phyloP scores from a whole-genome alignment of 2,797 vertebrate species.

The Paguma larvata region DNA sequence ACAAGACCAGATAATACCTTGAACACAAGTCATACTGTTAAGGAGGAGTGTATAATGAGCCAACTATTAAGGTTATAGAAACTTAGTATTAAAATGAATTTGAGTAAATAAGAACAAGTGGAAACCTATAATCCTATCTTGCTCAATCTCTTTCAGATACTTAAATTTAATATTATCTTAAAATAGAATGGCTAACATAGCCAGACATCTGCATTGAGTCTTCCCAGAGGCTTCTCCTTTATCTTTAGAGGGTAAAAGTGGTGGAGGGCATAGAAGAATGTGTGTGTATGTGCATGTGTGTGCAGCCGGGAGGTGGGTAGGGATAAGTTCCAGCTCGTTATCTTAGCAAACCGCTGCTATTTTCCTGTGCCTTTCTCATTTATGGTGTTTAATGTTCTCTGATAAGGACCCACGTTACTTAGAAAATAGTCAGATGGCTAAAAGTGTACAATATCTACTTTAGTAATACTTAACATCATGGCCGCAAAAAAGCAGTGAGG shows the following conservation, averaged over 20 bases:
- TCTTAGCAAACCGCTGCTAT: neutral
- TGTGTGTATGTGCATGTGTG: neutral
- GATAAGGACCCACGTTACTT: neutral
- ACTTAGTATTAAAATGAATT: neutral
- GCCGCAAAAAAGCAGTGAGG: neutral
- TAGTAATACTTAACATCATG: neutral
- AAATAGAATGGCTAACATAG: neutral
- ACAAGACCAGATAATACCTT: neutral
- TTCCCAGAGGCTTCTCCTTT: neutral
- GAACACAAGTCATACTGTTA: neutral
- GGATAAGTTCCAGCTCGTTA: neutral
- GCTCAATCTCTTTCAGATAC: neutral
- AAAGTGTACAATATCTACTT: neutral
- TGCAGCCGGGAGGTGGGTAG: no score
- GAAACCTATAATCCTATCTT: neutral
- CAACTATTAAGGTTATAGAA: neutral
- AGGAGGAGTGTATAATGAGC: neutral
- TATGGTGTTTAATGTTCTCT: neutral
- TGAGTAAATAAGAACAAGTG: neutral
- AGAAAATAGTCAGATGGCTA: neutral
- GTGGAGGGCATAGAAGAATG: neutral
- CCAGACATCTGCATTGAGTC: neutral
- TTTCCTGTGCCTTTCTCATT: neutral
- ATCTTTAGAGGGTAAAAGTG: neutral
- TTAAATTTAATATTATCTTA: neutral